A percentile compares a stretch with the other conserved stretches of the same genome.
Conservation (phyloP, 2,888 invertebrate species). For the Azorinus chamasolen region DNA sequence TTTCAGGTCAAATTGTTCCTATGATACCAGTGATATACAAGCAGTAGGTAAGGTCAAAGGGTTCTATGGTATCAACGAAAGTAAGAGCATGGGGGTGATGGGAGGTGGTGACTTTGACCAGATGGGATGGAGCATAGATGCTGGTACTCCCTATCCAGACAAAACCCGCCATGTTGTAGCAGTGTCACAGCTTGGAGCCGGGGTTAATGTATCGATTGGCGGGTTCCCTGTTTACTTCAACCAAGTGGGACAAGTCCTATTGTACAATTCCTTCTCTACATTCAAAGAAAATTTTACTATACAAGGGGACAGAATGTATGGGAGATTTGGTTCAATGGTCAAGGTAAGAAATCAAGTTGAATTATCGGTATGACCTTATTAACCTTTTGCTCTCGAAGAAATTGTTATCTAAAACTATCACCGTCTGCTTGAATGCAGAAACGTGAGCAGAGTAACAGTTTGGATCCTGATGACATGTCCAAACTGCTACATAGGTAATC, state of each 20-base stretch:
- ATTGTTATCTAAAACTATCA: too few species aligned
- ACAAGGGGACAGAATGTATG: conserved; percentile 72
- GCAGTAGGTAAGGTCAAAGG: conserved; percentile 26
- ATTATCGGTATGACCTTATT: too few species aligned
- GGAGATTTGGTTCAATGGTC: conserved; percentile 74
- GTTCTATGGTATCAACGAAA: conserved; percentile 16
- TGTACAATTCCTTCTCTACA: conserved; percentile 64
- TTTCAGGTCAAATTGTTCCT: conserved; percentile 70
- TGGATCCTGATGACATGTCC: too few species aligned
- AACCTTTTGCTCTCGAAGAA: too few species aligned
- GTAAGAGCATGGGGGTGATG: conserved; percentile 13
- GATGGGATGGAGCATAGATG: conserved; percentile 67
- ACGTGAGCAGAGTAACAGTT: too few species aligned
- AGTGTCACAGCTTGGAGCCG: conserved; percentile 62
- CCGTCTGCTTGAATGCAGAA: too few species aligned
- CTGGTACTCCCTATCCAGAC: conserved; percentile 71
- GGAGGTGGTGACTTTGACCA: conserved; percentile 62
- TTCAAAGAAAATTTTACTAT: conserved; percentile 19
- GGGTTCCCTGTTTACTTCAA: conserved; percentile 50
- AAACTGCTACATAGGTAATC: too few species aligned
- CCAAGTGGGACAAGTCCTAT: conserved; percentile 70
- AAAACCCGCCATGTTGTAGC: conserved; percentile 63
- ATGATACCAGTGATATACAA: conserved; percentile 66
- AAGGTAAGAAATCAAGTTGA: conserved; percentile 55
- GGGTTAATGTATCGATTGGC: conserved; percentile 58